Base-by-base conservation (phyloP, 2,113 vertebrate genomes). In the Tor tambroides region DNA sequence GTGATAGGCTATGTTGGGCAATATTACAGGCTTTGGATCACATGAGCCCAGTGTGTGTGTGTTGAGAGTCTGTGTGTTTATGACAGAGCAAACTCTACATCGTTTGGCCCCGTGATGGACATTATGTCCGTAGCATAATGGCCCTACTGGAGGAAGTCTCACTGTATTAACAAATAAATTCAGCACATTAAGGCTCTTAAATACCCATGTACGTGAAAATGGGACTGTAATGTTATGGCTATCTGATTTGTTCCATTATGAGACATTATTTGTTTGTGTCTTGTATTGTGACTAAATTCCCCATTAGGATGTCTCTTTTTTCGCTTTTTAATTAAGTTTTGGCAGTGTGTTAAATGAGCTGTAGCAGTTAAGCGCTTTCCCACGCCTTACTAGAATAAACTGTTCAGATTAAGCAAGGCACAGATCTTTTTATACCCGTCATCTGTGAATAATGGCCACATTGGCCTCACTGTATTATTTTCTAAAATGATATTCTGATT, bases 51-150 rank as follows among this genome's bases (percentile, higher is more conserved):
- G 63, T 26, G 75, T 32, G 59, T 71, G 2, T 46, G 5, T 9
- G 43, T 67, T 30, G 63, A 51, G 46, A 30, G 46, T 49, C 41
- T 72, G 32, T 86, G 77, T 65, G 86, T 87, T 38, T 87, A 61
- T 51, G 80, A 75, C 56, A 76, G 59, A 86, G 65, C 43, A 65
- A 87, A 82, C 61, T 61, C 35, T 85, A 56, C n/a, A 32, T 85
- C 85, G 54, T 85, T 79, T 38, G 72, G 46, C 35, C 79, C 78
- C 61, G 63, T 82, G 81, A 87, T 69, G 43, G 72, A 67, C 69
- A 89, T 89, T 85, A 87, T 86, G 30, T 75, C 71, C 35, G 38
- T 38, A 82, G 59, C 11, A 23, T 81, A 84, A 89, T 87, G 26
- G 46, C 67, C 71, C 82, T 74, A 35, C 81, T 83, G 46, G 81